Evolutionary conservation across 2,888 invertebrate genomes (phyloP).

Genomic region (Lottia gigantea): DNA sequence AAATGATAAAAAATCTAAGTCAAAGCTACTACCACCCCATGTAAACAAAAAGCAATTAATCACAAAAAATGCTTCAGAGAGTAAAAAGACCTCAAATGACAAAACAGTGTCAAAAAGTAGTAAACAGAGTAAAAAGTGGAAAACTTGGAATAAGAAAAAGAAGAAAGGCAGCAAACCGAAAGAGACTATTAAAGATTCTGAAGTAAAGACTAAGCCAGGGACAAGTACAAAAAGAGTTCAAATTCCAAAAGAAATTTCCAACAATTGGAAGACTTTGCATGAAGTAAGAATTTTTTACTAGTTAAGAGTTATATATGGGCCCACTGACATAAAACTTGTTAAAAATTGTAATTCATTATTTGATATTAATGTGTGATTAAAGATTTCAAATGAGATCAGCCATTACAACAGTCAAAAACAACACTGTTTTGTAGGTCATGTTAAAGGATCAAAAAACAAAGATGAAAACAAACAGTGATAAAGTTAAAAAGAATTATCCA

Average conservation of each 20-base stretch:
- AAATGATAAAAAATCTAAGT: too few relatives aligned
- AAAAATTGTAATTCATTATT: neutral
- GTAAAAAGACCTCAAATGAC: neutral
- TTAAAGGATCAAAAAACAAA: constrained; percentile 17
- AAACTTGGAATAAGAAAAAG: constrained; percentile 18
- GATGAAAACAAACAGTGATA: constrained; percentile 10
- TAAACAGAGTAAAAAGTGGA: neutral
- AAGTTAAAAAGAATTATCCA: constrained; percentile 8
- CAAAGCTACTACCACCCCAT: too few relatives aligned
- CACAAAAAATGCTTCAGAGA: too few relatives aligned
- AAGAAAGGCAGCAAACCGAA: constrained; percentile 17
- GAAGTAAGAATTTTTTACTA: constrained; percentile 34
- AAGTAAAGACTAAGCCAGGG: neutral
- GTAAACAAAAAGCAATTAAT: too few relatives aligned
- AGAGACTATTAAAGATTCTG: constrained; percentile 14
- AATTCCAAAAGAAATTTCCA: constrained; percentile 35
- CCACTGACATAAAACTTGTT: too few relatives aligned
- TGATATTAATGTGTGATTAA: too few relatives aligned
- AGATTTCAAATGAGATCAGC: neutral
- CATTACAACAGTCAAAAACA: too few relatives aligned
- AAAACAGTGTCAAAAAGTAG: constrained; percentile 7
- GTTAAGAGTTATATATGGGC: too few relatives aligned
- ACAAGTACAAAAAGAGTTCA: constrained; percentile 17
- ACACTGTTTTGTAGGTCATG: constrained; percentile 10
- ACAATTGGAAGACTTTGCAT: constrained; percentile 55